These are phyloP conservation scores for Beroe ovata DNA, from an alignment of 37 sponge, comb jelly and placozoan species.

Conservation along the genomic window DNA sequence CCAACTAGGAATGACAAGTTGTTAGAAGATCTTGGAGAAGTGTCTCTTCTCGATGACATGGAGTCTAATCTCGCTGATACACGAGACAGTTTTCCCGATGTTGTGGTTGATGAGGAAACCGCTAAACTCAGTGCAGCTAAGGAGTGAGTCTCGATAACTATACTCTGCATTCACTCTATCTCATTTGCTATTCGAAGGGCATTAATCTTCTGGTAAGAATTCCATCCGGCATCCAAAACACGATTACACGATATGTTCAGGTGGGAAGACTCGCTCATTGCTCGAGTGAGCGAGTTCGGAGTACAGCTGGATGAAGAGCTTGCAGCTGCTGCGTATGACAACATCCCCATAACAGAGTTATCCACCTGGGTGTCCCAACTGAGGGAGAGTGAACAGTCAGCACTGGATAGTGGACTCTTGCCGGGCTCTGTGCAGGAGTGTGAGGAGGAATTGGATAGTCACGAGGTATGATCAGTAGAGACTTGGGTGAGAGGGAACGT, in stretches of 20 bases:
- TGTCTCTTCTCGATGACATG: conserved; percentile 34
- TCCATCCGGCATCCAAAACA: no score
- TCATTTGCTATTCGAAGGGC: no score
- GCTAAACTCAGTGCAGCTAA: background rate
- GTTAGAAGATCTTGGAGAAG: background rate
- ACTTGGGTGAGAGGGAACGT: no score
- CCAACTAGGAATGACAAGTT: conserved; percentile 51
- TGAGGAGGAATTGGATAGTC: conserved; percentile 39
- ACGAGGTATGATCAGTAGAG: conserved; percentile 44
- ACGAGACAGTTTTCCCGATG: conserved; percentile 33
- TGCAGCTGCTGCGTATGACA: conserved; percentile 4
- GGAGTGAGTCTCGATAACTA: no score
- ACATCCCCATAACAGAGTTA: background rate
- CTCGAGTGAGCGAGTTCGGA: conserved; percentile 5
- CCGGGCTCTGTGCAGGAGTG: conserved; percentile 63
- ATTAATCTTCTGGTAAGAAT: no score
- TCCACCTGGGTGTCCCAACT: background rate
- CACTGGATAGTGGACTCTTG: conserved; percentile 12
- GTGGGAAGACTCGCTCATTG: background rate
- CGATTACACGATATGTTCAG: no score
- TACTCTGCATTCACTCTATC: no score
- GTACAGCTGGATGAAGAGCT: background rate
- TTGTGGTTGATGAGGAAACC: background rate
- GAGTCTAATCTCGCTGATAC: background rate
- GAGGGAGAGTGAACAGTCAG: conserved; percentile 14